Base-by-base conservation (phyloP, 2,797 vertebrate genomes). In the Orestias chungarensis region DNA sequence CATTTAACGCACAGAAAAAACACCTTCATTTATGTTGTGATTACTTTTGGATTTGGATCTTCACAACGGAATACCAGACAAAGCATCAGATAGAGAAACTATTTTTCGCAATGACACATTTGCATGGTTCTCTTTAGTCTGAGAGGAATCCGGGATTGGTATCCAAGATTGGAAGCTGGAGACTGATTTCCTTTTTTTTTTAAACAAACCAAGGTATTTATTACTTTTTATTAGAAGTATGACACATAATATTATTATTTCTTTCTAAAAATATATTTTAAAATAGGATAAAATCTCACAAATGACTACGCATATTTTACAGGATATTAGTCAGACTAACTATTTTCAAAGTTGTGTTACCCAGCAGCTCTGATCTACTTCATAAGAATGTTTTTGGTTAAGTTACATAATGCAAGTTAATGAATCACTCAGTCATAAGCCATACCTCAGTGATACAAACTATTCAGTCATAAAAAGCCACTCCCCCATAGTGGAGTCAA, bases 171-270 rank as follows among this genome's bases (percentile, higher is more conserved):
- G 12, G 15, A 12, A 64, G 18, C 35, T 70, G 61, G 20, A 74
- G 11, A 61, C 44, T 75, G 25, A 15, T 49, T 49, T 50, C 18
- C 9, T 31, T 55, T 8, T 49, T 72, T 67, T 25, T 50, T 5
- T 20, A 71, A 47, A 43, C 50, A 75, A 6, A 65, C 7, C 25
- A 74, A 86, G 86, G 83, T 88, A 84, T 81, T 66, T 70, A 76
- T 71, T 27, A 10, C 2, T 50, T 40, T 42, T 42, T 8, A 62
- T 69, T 12, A 49, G 47, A 38, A 10, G 11, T 50, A 20, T 73
- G 8, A 25, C 31, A 23, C 27, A 17, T 68, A 1, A 46, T 33
- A 67, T 14, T 2, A 6, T 59, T 74, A 15, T 4, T 65, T 3
- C 4, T 15, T 10, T 44, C 8, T 70, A 2, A 14, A 66, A 42